Evolutionary conservation across 2,113 vertebrate genomes (phyloP), one percentile per base, ranked within the genome.

Genomic region (Hirundichthys speculiger): DNA sequence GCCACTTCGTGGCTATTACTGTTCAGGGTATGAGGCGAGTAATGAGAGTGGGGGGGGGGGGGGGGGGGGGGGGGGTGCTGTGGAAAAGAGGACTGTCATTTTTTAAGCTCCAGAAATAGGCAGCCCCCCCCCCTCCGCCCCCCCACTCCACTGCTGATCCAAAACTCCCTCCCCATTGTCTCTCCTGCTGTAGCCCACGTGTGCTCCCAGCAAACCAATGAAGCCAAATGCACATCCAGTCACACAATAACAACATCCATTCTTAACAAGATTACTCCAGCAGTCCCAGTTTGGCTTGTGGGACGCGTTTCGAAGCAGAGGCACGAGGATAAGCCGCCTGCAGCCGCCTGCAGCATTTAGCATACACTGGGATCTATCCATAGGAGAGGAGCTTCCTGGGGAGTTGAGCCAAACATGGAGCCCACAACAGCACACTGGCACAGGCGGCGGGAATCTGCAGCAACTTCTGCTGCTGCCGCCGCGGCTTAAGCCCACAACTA

Each of bases 181-280:
- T 90, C 67, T 61, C 51, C 52, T 45, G 25, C 76, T 71, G 58
- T 73, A 81, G 82, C 89, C 90, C 86, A 89, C 88, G 63, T 88
- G 86, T 57, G 77, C 86, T 86, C 87, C 53, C 45, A 77, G 80
- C 79, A 8, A 78, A 81, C 77, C 62, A 10, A n/a, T 52, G 71
- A 79, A 74, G 80, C 86, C 80, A 84, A 89, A 90, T 12, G 75
- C 80, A 80, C 73, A 88, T 89, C 74, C 82, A 82, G 70, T 55
- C 60, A 21, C 82, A 91, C 85, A 91, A 90, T 86, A 89, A 88
- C 75, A 85, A 92, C 89, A 91, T 86, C 82, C 86, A 73, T 83
- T 88, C 81, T 88, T 88, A 88, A 93, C 89, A 73, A 92, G 91
- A 92, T 92, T 90, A 92, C 86, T 82, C 55, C 57, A 34, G 69